Base-by-base conservation (phyloP, 2,797 vertebrate genomes). In the Microctenopoma steveboyesi region DNA sequence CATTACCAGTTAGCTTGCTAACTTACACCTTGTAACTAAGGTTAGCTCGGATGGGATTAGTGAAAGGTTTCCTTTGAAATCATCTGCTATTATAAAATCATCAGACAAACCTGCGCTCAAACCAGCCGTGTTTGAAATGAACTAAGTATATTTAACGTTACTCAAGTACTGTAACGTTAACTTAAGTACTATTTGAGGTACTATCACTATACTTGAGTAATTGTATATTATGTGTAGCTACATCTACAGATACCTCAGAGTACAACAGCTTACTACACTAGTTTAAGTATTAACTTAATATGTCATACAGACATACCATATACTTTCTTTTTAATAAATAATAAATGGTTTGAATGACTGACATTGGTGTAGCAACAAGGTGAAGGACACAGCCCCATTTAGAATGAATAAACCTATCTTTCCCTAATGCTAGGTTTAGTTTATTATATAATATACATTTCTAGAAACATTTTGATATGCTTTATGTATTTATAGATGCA, bases 41-140 rank as follows among this genome's bases (percentile, higher is more conserved):
- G 28, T n/a, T 2, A 11, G 49, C 48, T 64, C 30, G n/a, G 27
- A 2, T 5, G 22, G 30, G 49, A 50, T 43, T 27, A 57, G 12
- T 15, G 42, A 48, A 15, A 0, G 43, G 5, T 9, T 43, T 6
- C 30, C 15, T 30, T 28, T 28, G 7, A 51, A 65, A 54, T n/a
- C 18, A 0, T 33, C 39, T 74, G 63, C 43, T 48, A 61, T 35
- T 54, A 62, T 52, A n/a, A 60, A 51, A 10, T 7, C 37, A 6
- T n/a, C 37, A 9, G 5, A 37, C 6, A 0, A 35, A 59, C 49
- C 52, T 16, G 59, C 49, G n/a, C 11, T 65, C 46, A 45, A 40
- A 47, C 8, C 39, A 50, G 10, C 16, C 12, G 25, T 28, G 10
- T 3, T 39, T 18, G 52, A 30, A 33, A 16, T 15, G 15, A 35